Percentiles rank a stretch among this genome's conserved stretches.
phyloP scores from a whole-genome alignment of 2,797 vertebrate species.

The Rhyacichthys aspro region DNA sequence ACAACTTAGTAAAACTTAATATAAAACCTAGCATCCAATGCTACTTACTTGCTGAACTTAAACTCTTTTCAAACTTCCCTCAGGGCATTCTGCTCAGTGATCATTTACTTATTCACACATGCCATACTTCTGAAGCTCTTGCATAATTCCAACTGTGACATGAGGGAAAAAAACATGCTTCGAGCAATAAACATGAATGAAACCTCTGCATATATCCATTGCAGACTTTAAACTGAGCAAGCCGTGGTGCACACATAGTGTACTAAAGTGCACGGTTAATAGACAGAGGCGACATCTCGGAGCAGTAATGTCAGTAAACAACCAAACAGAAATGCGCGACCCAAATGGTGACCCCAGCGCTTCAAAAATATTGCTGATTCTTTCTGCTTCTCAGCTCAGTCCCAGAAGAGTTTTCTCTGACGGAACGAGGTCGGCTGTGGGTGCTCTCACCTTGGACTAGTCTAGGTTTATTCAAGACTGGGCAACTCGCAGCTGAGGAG shows the following conservation, averaged over 20 bases:
- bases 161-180: background rate
- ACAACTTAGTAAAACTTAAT: no score
- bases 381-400: constrained; percentile 24
- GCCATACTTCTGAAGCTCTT: constrained; percentile 3
- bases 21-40: no score
- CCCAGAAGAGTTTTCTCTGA: constrained; percentile 44
- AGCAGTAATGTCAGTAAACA: constrained; percentile 23
- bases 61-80: background rate
- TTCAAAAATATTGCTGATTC: constrained; percentile 37
- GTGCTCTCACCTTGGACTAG: constrained; percentile 26
- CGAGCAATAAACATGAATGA: background rate
- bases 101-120: background rate
- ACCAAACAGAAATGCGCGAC: constrained; percentile 29
- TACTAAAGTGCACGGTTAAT: constrained; percentile 18
- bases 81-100: background rate
- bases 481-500: background rate
- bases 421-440: constrained; percentile 28
- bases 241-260: background rate
- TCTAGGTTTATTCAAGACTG: constrained; percentile 4
- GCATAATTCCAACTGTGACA: constrained; percentile 5
- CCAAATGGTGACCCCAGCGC: constrained; percentile 23
- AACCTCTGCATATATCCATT: constrained; percentile 9
- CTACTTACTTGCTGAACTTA: no score
- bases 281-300: constrained; percentile 18
- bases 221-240: background rate